These are phyloP conservation scores for Enteromius radiatus DNA, from an alignment of 2,797 vertebrate species.

Conservation along the genomic window DNA sequence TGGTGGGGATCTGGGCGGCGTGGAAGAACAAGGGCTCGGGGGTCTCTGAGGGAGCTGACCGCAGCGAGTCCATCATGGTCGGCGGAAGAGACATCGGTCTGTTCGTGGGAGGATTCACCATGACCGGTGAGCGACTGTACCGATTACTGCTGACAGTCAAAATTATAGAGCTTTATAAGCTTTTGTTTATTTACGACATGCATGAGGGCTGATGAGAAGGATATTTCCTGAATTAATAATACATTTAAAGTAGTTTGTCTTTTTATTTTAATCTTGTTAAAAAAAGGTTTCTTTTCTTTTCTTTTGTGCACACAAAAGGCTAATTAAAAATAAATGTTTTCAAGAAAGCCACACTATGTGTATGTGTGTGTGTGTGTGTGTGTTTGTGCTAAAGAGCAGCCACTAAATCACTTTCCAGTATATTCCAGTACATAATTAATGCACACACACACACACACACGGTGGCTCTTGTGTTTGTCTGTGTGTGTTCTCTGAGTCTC, in stretches of 20 bases:
- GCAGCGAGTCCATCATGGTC: constrained; percentile 93
- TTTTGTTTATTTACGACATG: background rate
- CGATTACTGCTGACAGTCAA: background rate
- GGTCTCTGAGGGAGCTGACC: constrained; percentile 74
- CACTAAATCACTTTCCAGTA: no score
- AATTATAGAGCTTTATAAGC: background rate
- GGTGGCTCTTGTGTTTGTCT: background rate
- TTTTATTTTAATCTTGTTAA: constrained; percentile 39
- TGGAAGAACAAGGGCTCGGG: constrained; percentile 95
- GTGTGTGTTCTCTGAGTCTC: background rate
- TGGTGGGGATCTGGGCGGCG: constrained; percentile 96
- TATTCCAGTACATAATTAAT: no score
- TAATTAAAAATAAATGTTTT: no score
- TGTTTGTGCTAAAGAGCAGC: background rate
- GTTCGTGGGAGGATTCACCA: constrained; percentile 95
- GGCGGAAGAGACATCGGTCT: constrained; percentile 95
- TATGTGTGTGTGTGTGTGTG: background rate
- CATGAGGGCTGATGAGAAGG: background rate
- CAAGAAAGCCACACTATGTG: no score
- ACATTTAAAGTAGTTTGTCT: constrained; percentile 38
- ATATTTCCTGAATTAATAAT: background rate
- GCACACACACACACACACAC: background rate
- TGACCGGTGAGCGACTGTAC: constrained; percentile 85
- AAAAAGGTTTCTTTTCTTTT: background rate
- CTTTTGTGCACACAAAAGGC: no score